Base-by-base conservation (phyloP, 2,113 vertebrate species). In the Melanocharis versteri region DNA sequence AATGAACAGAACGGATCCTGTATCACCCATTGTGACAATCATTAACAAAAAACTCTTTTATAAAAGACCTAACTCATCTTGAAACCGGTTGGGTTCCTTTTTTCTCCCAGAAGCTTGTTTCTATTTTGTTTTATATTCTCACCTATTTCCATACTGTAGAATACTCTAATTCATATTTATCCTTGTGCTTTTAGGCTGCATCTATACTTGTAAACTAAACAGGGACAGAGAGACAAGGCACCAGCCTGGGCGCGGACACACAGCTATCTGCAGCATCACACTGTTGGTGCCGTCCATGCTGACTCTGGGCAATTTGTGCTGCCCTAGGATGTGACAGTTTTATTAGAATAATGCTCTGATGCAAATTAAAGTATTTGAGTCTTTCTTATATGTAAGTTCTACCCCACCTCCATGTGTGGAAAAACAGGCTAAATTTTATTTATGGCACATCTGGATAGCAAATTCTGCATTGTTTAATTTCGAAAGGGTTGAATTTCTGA, bases 261-360 rank as follows among this genome's bases (percentile, higher is more conserved):
- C 6, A 54, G 17, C 13, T 72, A 5, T 50, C 16, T 24, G 18
- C 12, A 39, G 13, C 22, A 47, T 39, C 30, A 42, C n/a, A 37
- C 2, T 37, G 30, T 28, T 64, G 51, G 7, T 61, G 65, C 17
- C 23, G 51, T 35, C 58, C 0, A 0, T 61, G 31, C 11, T 65
- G 16, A 26, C 35, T 33, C n/a, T 53, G 56, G 19, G 21, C 16
- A 44, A 30, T 18, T 65, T 37, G 13, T 35, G 22, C 58, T 81
- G 11, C 22, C 6, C 17, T n/a, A 53, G 37, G 37, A 31, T 24
- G 18, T n/a, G 20, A 7, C 2, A 40, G 20, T 47, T 89, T 83
- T 28, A 33, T 42, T n/a, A 76, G 18, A 79, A 21, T 57, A 21
- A 44, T 30, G 42, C 1, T 21, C n/a, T 68, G 21, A 57, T 35